phyloP scores from a whole-genome alignment of 2,113 vertebrate genomes.

The Jacana jacana region DNA sequence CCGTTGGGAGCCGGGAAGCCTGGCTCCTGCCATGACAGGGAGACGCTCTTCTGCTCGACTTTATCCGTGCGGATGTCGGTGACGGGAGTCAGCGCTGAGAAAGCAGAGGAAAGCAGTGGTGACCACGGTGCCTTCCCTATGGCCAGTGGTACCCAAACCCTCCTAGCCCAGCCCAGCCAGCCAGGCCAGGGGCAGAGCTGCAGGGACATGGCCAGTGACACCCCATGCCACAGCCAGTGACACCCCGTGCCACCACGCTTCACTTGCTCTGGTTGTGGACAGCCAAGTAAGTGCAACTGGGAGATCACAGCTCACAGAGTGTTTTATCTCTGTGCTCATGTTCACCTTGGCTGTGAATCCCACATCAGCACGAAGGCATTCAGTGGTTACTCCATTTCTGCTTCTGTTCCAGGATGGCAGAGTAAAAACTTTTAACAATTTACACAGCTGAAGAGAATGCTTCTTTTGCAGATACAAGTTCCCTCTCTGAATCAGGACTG shows the following conservation, averaged over 20 bases:
- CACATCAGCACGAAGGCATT: fast-evolving
- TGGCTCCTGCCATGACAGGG: conserved; percentile 87
- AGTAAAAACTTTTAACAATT: background rate
- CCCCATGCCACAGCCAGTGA: background rate
- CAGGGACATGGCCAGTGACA: fast-evolving
- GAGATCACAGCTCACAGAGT: background rate
- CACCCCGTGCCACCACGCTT: background rate
- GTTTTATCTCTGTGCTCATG: background rate
- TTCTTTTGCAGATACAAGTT: background rate
- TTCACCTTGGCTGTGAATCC: background rate
- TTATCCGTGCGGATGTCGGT: conserved; percentile 84
- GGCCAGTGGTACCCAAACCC: background rate
- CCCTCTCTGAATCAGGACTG: background rate
- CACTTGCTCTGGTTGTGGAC: background rate
- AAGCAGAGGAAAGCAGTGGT: background rate
- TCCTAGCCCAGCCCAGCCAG: no score
- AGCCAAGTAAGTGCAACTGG: background rate
- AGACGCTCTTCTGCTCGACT: conserved; percentile 89
- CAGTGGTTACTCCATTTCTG: background rate
- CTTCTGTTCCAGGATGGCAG: background rate
- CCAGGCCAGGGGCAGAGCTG: background rate
- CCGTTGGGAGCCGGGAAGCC: conserved; percentile 72
- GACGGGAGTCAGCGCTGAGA: conserved; percentile 79
- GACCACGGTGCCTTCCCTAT: background rate
- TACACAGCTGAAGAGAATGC: background rate